Conservation (phyloP, 1,140 invertebrate genomes). For the Drosophila kepulauana region DNA sequence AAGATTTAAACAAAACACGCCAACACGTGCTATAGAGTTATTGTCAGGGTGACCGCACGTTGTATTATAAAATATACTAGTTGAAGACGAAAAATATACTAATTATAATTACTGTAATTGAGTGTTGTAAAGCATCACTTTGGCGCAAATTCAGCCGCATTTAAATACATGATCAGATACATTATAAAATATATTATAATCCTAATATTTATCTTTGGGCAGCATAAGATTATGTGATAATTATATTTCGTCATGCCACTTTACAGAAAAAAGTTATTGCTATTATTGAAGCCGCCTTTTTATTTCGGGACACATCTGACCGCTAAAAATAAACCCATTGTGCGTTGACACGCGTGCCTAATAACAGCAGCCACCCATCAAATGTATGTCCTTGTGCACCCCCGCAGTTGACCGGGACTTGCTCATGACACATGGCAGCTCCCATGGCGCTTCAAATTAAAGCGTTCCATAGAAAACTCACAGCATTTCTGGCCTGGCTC, state of each 20-base stretch:
- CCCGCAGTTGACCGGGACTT: slow-evolving; percentile 21
- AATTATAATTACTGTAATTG: not conserved
- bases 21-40: slow-evolving; percentile 40
- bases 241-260: not conserved
- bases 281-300: slow-evolving; percentile 51
- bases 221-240: too few relatives aligned
- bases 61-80: too few relatives aligned
- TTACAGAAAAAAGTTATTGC: not conserved
- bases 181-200: too few relatives aligned
- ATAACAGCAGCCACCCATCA: slow-evolving; percentile 28
- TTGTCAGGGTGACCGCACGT: too few relatives aligned
- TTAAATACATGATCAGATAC: not conserved
- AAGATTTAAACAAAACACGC: slow-evolving; percentile 55
- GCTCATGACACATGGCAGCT: slow-evolving; percentile 47
- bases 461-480: slow-evolving; percentile 14
- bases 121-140: slow-evolving; percentile 9
- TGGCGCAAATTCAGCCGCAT: not conserved
- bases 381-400: slow-evolving; percentile 64
- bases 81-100: too few relatives aligned
- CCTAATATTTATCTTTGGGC: too few relatives aligned
- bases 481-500: not conserved
- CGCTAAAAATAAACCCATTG: slow-evolving; percentile 65
- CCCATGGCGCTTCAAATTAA: slow-evolving; percentile 66
- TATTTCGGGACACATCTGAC: slow-evolving; percentile 55
- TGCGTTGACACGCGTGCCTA: slow-evolving; percentile 60